phyloP scores from a whole-genome alignment of 2,113 vertebrate genomes.

The Balaenoptera acutorostrata region DNA sequence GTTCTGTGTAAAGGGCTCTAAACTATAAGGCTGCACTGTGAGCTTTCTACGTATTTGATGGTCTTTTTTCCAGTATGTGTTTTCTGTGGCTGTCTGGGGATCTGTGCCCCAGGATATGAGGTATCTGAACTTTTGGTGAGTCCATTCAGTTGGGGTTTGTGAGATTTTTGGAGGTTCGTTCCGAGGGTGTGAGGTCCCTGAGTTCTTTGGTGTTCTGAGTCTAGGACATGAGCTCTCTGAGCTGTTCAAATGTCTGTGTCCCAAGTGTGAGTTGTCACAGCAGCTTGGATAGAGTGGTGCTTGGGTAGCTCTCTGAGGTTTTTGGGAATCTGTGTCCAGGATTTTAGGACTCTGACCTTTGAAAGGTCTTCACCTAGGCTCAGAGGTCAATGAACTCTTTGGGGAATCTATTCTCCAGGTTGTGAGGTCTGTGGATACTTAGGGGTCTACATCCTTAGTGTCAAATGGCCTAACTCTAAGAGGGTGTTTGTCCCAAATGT shows the following conservation, averaged over 20 bases:
- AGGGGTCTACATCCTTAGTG: neutral
- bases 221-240: neutral
- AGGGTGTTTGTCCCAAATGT: neutral
- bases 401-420: neutral
- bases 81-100: neutral
- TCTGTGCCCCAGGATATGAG: neutral
- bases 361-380: neutral
- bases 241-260: neutral
- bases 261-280: neutral
- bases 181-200: neutral
- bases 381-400: neutral
- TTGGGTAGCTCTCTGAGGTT: neutral
- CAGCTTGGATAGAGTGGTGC: neutral
- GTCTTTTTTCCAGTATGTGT: neutral
- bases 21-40: neutral
- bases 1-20: neutral
- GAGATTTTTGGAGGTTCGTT: neutral
- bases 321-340: neutral
- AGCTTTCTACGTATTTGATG: neutral
- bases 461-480: neutral
- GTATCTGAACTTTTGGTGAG: neutral
- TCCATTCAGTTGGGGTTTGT: neutral
- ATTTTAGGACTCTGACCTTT: neutral
- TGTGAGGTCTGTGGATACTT: neutral
- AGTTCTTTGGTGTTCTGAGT: neutral